These are phyloP conservation scores for Papilio gigon DNA, from an alignment of 2,888 invertebrate species.

Conservation along the genomic window DNA sequence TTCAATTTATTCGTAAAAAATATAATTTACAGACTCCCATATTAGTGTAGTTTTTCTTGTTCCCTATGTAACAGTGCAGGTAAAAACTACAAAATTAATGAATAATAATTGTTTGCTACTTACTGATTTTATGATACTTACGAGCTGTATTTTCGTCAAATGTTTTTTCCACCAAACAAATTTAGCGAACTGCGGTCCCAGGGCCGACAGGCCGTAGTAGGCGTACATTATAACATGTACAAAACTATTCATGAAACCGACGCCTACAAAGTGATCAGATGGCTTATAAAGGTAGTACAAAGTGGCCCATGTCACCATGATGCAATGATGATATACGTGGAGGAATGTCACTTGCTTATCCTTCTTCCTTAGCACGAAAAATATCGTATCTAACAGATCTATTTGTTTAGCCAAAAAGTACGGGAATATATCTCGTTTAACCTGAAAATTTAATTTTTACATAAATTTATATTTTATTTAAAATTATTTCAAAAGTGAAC, in stretches of 20 bases:
- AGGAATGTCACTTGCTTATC: constrained; percentile 91
- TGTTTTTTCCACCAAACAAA: constrained; percentile 95
- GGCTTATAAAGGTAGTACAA: constrained; percentile 88
- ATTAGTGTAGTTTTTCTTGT: no score
- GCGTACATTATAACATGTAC: constrained; percentile 92
- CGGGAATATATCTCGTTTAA: constrained; percentile 79
- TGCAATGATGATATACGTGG: constrained; percentile 93
- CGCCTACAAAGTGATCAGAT: constrained; percentile 89
- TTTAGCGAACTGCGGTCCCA: constrained; percentile 88
- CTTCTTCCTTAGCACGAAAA: constrained; percentile 93
- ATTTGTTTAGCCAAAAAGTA: constrained; percentile 91
- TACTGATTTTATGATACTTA: no score
- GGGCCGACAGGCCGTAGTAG: constrained; percentile 89
- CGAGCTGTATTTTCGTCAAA: constrained; percentile 90
- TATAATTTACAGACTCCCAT: no score
- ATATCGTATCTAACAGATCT: constrained; percentile 90
- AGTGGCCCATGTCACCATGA: constrained; percentile 91
- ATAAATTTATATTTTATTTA: background rate
- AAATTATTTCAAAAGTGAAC: background rate
- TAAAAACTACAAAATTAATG: no score
- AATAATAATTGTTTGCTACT: no score
- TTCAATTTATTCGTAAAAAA: no score
- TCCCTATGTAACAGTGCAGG: no score
- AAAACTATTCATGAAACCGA: constrained; percentile 88
- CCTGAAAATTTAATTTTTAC: constrained; percentile 53